Evolutionary conservation across 2,888 invertebrate species (phyloP).

Genomic region (Rotaria macrura): DNA sequence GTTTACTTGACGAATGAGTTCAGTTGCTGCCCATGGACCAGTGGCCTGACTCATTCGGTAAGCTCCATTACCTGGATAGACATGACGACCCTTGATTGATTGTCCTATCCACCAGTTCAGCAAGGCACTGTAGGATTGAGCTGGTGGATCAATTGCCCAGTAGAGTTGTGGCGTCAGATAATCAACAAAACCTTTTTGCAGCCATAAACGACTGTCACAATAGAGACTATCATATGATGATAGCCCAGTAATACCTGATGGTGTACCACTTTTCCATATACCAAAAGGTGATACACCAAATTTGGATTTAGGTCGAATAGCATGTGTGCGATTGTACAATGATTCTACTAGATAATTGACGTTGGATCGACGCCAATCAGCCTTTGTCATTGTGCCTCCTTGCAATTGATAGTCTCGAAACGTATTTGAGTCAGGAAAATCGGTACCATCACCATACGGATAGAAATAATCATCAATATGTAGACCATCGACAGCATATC

Average conservation of each 20-base stretch:
- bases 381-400: slow-evolving; percentile 39
- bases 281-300: slow-evolving; percentile 45
- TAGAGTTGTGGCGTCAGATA: slow-evolving; percentile 44
- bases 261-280: slow-evolving; percentile 42
- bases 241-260: slow-evolving; percentile 36
- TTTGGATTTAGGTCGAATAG: slow-evolving; percentile 38
- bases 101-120: slow-evolving; percentile 44
- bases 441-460: slow-evolving; percentile 41
- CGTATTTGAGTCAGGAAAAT: slow-evolving; percentile 41
- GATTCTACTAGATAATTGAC: slow-evolving; percentile 39
- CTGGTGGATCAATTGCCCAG: slow-evolving; percentile 42
- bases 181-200: slow-evolving; percentile 42
- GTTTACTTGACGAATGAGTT: slow-evolving; percentile 40
- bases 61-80: slow-evolving; percentile 41
- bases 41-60: slow-evolving; percentile 36
- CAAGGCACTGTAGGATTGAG: slow-evolving; percentile 42
- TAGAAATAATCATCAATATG: slow-evolving; percentile 48
- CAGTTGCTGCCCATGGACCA: slow-evolving; percentile 39
- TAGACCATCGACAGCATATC: slow-evolving; percentile 44
- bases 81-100: slow-evolving; percentile 38
- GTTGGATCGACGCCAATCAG: slow-evolving; percentile 42
- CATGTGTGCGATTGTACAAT: slow-evolving; percentile 38
- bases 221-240: slow-evolving; percentile 39
- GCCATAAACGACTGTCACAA: slow-evolving; percentile 43
- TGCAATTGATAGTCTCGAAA: slow-evolving; percentile 38